phyloP scores from a whole-genome alignment of 2,888 invertebrate species.

The Anodontia alba region DNA sequence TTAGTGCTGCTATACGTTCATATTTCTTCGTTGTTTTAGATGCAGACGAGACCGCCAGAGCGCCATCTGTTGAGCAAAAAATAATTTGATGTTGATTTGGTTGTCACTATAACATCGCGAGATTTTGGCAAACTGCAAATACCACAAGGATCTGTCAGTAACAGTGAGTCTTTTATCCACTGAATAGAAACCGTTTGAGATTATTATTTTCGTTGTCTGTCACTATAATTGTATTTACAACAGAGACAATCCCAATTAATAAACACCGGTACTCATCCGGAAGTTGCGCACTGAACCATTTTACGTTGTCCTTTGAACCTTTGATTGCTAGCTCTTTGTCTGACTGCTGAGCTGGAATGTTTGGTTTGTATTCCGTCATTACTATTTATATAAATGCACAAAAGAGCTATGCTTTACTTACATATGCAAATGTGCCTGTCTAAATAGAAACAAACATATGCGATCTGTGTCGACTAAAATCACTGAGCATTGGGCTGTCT shows the following conservation, averaged over 20 bases:
- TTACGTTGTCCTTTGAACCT: not conserved
- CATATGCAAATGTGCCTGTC: no score
- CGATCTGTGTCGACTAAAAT: no score
- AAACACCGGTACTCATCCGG: slow-evolving; percentile 58
- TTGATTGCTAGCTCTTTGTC: slow-evolving; percentile 32
- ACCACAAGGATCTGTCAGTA: slow-evolving; percentile 64
- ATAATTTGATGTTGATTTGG: slow-evolving; percentile 58
- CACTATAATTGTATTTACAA: slow-evolving; percentile 45
- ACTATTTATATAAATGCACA: not conserved
- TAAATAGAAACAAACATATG: no score
- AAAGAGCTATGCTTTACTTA: no score
- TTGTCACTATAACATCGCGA: slow-evolving; percentile 56
- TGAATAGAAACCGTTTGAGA: slow-evolving; percentile 57
- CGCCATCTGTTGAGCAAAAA: slow-evolving; percentile 53
- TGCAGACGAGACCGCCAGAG: slow-evolving; percentile 51
- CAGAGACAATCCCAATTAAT: slow-evolving; percentile 55
- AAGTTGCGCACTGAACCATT: slow-evolving; percentile 50
- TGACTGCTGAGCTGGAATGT: slow-evolving; percentile 40
- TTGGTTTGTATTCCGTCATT: slow-evolving; percentile 40
- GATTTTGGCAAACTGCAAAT: slow-evolving; percentile 50
- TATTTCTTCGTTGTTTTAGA: slow-evolving; percentile 62
- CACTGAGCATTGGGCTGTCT: no score
- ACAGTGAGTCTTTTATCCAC: slow-evolving; percentile 51
- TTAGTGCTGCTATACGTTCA: slow-evolving; percentile 56
- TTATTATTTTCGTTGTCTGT: slow-evolving; percentile 67